Base-by-base conservation (phyloP, 2,113 vertebrate genomes). In the Tauraco erythrolophus region DNA sequence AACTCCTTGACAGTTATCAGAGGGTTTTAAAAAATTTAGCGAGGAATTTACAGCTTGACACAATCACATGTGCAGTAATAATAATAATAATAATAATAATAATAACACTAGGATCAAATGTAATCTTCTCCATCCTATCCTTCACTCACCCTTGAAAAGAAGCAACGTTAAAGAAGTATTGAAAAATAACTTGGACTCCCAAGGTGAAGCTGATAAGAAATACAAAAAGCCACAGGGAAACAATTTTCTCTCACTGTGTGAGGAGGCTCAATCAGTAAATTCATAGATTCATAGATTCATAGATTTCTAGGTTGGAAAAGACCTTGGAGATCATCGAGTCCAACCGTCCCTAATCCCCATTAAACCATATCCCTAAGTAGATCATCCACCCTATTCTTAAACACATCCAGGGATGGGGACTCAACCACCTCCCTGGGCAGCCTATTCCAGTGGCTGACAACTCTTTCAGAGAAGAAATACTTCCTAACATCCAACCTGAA, bases 1-100 rank as follows among this genome's bases (percentile, higher is more conserved):
- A 98, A 95, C 72, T 97, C 80, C 92, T 97, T 95, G 94, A 95
- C 97, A 98, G 94, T 98, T 88, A 94, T 98, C 94, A 98, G 88
- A 97, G 60, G 76, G 94, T 96, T 97, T 98, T 96, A 80, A 94
- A 98, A 97, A 95, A 96, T 95, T 88, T 95, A 97, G 68, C 21
- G 15, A 96, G 78, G 97, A 97, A 97, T 98, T 98, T 97, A 97
- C 95, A 96, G 89, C 85, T 96, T 96, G 89, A 93, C 91, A 97
- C 58, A 96, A 93, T 97, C 87, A 92, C 66, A 95, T 97, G 72
- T 94, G 84, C 53, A 96, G 68, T 60, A 96, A 93, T 91, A 92
- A 96, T 68, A 76, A n/a, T n/a, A n/a, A n/a, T n/a, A n/a, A n/a
- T n/a, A n/a, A n/a, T 60, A 96, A 93, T 91, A 92, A 95, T 79